Evolutionary conservation across 2,113 vertebrate species (phyloP).

Genomic region (Camelus dromedarius): DNA sequence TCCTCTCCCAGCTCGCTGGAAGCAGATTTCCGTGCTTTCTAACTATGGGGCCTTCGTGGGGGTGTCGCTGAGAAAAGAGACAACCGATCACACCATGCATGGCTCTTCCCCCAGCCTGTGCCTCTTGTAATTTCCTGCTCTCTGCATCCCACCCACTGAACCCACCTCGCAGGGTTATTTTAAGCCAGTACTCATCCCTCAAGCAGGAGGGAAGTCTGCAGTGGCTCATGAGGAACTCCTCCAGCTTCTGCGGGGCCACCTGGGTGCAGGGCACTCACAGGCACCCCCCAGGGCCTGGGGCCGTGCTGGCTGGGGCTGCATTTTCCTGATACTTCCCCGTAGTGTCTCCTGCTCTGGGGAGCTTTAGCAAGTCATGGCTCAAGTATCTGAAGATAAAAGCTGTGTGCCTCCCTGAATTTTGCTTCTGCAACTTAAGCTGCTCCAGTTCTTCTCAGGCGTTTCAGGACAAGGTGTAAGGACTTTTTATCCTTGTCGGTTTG

Average conservation of each 20-base stretch:
- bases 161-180: background rate
- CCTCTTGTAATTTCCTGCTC: background rate
- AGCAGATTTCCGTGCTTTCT: background rate
- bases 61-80: background rate
- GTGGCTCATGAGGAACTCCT: background rate
- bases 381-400: background rate
- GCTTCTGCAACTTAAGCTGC: background rate
- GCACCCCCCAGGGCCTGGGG: background rate
- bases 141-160: background rate
- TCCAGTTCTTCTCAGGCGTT: background rate
- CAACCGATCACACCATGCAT: accelerated
- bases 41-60: background rate
- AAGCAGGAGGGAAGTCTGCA: background rate
- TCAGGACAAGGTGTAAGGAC: too few species aligned
- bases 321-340: background rate
- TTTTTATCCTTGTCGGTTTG: background rate
- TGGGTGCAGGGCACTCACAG: too few species aligned
- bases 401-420: background rate
- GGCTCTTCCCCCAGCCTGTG: background rate
- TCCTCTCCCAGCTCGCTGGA: background rate
- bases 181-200: background rate
- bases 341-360: background rate
- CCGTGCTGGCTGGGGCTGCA: accelerated
- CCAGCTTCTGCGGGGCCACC: background rate
- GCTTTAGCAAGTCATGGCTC: background rate